These are phyloP conservation scores for Euzophera pinguis DNA, from an alignment of 2,888 invertebrate genomes.

Conservation along the genomic window DNA sequence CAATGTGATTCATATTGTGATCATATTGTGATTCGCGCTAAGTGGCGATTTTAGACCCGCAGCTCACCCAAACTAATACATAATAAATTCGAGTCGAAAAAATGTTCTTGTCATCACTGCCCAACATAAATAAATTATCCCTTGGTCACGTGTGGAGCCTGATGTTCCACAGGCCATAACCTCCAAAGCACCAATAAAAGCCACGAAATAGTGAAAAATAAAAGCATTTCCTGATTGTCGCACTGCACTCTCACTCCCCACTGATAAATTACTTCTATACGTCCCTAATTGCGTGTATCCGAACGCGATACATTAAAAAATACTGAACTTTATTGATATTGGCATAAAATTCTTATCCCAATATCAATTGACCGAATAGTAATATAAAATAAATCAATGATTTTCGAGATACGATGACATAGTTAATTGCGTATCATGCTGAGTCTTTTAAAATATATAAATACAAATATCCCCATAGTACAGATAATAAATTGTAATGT, in stretches of 20 bases:
- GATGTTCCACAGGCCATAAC: slow-evolving; percentile 37
- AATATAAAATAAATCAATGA: neutral
- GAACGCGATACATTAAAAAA: neutral
- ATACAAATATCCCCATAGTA: neutral
- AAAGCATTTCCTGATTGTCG: slow-evolving; percentile 72
- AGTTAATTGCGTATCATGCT: slow-evolving; percentile 3
- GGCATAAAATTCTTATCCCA: neutral
- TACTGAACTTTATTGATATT: neutral
- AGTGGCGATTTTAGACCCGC: too few relatives aligned
- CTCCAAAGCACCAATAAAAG: slow-evolving; percentile 68
- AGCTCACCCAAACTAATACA: too few relatives aligned
- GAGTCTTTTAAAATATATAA: neutral
- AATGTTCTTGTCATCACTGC: neutral
- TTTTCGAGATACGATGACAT: neutral
- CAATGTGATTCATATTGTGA: too few relatives aligned
- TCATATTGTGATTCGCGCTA: too few relatives aligned
- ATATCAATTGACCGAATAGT: neutral
- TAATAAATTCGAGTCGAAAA: too few relatives aligned
- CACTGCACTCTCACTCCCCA: slow-evolving; percentile 33
- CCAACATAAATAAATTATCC: slow-evolving; percentile 15
- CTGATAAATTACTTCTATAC: slow-evolving; percentile 36
- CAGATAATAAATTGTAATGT: too few relatives aligned
- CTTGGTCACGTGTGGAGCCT: slow-evolving; percentile 38
- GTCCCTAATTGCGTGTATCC: slow-evolving; percentile 43
- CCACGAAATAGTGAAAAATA: slow-evolving; percentile 56